phyloP scores from a whole-genome alignment of 2,113 vertebrate species.

The Sigmodon hispidus region DNA sequence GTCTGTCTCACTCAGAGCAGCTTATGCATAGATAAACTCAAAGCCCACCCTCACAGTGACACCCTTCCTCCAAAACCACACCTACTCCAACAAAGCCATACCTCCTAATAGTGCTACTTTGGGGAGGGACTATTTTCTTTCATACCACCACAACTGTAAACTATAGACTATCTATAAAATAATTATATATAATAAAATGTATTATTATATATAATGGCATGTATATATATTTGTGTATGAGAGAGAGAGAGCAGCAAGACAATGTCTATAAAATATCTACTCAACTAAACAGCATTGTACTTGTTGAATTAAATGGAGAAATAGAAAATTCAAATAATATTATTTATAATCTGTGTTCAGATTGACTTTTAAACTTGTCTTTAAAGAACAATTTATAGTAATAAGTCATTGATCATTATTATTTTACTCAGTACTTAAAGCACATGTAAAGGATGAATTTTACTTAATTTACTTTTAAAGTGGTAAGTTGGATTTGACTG shows the following conservation, averaged over 20 bases:
- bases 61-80: background rate
- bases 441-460: background rate
- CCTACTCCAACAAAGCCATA: background rate
- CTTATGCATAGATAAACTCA: background rate
- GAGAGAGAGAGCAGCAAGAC: background rate
- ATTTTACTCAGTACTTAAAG: background rate
- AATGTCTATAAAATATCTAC: background rate
- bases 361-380: background rate
- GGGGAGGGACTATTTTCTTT: background rate
- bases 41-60: background rate
- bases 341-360: background rate
- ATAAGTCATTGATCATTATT: slow-evolving; percentile 13
- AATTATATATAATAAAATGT: background rate
- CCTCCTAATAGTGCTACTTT: background rate
- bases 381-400: background rate
- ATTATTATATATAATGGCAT: background rate
- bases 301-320: background rate
- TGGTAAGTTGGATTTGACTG: slow-evolving; percentile 30
- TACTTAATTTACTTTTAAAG: slow-evolving; percentile 62
- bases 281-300: slow-evolving; percentile 4
- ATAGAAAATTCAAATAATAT: background rate
- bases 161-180: slow-evolving; percentile 15
- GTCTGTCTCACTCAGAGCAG: background rate
- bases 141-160: background rate
- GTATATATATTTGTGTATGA: background rate